A percentile compares a stretch with the other conserved stretches of the same genome.
These are phyloP conservation scores for Drosophila picticornis DNA, from an alignment of 2,888 invertebrate genomes.

Conservation along the genomic window DNA sequence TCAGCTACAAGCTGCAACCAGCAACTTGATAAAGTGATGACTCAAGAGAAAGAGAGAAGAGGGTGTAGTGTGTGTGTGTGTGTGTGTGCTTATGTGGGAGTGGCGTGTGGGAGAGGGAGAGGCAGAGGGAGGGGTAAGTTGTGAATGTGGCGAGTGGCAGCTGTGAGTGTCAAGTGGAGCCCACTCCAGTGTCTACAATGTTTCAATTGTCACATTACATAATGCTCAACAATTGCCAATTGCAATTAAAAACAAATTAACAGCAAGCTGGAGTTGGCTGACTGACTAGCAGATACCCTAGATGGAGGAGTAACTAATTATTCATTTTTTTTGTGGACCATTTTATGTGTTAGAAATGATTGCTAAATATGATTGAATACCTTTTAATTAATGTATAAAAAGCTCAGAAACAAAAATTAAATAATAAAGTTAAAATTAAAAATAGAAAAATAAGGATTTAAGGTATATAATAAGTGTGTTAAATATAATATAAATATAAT, in stretches of 20 bases:
- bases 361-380: background rate
- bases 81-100: constrained; percentile 23
- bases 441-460: background rate
- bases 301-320: background rate
- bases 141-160: constrained; percentile 12
- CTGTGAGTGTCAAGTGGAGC: constrained; percentile 47
- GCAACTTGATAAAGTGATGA: constrained; percentile 42
- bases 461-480: background rate
- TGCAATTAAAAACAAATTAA: constrained; percentile 57
- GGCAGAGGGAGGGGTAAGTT: background rate
- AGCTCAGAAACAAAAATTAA: background rate
- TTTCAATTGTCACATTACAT: constrained; percentile 59
- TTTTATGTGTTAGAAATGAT: background rate
- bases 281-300: constrained; percentile 9
- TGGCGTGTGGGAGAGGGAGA: background rate
- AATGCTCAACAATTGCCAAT: constrained; percentile 43
- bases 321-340: background rate
- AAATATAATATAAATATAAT: background rate
- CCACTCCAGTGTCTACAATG: constrained; percentile 34
- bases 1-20: constrained; percentile 45
- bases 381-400: background rate
- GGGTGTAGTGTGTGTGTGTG: background rate
- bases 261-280: background rate
- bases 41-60: background rate
- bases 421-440: background rate